Percentiles rank a stretch among this genome's conserved stretches.
phyloP scores from a whole-genome alignment of 2,797 vertebrate genomes.

The Amblyraja radiata region DNA sequence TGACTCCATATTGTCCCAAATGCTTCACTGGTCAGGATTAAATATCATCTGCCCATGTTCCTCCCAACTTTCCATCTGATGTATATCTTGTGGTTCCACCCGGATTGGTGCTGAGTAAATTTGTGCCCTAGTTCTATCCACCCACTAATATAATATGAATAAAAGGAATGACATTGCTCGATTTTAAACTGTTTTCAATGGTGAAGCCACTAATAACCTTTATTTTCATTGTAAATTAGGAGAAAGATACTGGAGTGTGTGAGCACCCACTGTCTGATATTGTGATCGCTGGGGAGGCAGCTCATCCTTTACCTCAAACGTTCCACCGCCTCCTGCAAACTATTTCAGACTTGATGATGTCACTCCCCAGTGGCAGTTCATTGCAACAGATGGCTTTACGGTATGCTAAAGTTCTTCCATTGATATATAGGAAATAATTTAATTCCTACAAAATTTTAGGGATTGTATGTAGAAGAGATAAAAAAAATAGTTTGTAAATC shows the following conservation, averaged over 20 bases:
- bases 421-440: not conserved
- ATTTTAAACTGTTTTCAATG: not conserved
- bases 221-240: slow-evolving; percentile 55
- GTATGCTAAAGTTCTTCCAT: slow-evolving; percentile 53
- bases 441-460: not conserved
- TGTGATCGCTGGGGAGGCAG: slow-evolving; percentile 92
- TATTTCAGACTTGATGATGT: slow-evolving; percentile 99
- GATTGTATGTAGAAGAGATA: not conserved
- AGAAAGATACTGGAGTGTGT: slow-evolving; percentile 90
- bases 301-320: slow-evolving; percentile 92
- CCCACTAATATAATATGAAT: not conserved
- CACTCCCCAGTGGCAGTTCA: slow-evolving; percentile 90
- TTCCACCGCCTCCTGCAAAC: slow-evolving; percentile 97
- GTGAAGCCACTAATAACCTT: too few species aligned
- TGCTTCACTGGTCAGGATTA: too few species aligned
- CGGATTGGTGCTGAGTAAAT: too few species aligned
- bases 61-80: too few species aligned
- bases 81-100: too few species aligned
- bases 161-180: not conserved
- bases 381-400: slow-evolving; percentile 97
- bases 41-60: too few species aligned
- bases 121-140: not conserved
- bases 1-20: too few species aligned
- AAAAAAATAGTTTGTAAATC: not conserved
- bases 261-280: slow-evolving; percentile 97